Evolutionary conservation across 2,113 vertebrate species (phyloP), one percentile per base, ranked within the genome.

Genomic region (Pomatostomus ruficeps): DNA sequence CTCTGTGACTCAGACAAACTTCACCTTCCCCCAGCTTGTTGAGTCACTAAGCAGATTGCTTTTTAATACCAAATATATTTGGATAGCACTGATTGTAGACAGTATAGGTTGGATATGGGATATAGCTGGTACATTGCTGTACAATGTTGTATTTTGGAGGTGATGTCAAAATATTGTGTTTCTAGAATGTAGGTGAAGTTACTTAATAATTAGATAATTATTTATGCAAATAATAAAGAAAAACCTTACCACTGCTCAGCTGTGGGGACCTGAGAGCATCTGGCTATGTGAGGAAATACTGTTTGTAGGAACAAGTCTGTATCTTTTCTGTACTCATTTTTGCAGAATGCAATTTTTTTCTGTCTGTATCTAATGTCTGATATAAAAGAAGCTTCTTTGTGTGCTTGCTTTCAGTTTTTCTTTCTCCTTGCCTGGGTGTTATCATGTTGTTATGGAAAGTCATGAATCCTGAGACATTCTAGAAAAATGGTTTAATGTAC

Each of bases 11-110:
- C 96, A 97, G 89, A 88, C n/a, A 19, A 61, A 31, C 77, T 85
- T 96, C 90, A 78, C 86, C 93, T 97, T 92, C 73, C 77, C 61
- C 57, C 88, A 85, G 93, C 35, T 87, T 92, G 35, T 90, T 98
- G 96, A 98, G 79, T 97, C 97, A 98, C 88, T 80, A 76, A 29
- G 49, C 77, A 97, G 81, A 88, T 80, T 75, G 66, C 20, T 96
- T 95, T 96, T 97, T 93, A 91, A 91, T 88, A 85, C 13, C 43
- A 81, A 42, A 91, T 94, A 74, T 96, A 77, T 85, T 88, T 96
- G 73, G 8, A 24, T 63, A 74, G 12, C 13, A 38, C 80, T 85
- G 63, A 82, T 87, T 81, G 40, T 59, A 46, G 65, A 85, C 23
- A 36, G 2, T 31, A 17, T 51, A 62, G 72, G 19, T 91, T 73